Percentiles rank a stretch among this genome's conserved stretches.
Conservation (phyloP, 2,888 invertebrate genomes). For the Cryptus viduatorius region DNA sequence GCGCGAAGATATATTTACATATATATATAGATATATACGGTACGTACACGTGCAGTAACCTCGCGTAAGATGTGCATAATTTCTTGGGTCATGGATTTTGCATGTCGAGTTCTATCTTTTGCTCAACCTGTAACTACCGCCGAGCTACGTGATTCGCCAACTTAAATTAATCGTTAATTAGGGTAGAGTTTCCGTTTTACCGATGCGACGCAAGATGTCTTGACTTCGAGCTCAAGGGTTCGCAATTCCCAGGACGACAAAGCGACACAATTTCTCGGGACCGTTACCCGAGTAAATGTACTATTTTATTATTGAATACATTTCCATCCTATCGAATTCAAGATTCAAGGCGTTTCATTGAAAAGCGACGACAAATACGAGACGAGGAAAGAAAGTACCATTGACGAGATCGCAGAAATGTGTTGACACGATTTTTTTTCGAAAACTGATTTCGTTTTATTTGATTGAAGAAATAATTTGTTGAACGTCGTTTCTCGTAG, state of each 20-base stretch:
- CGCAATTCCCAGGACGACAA: not conserved
- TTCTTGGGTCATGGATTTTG: conserved; percentile 8
- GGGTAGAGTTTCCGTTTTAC: not conserved
- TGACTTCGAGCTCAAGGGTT: not conserved
- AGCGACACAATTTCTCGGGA: conserved; percentile 28
- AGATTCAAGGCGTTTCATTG: not conserved
- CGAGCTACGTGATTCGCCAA: conserved; percentile 24
- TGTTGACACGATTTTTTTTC: not conserved
- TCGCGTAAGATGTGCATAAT: conserved; percentile 10
- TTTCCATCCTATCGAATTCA: not conserved
- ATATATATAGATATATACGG: not conserved
- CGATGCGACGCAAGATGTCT: not conserved
- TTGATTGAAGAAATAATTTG: not conserved
- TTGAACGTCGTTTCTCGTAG: too few relatives aligned
- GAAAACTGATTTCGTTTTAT: not conserved
- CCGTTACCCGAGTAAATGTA: not conserved
- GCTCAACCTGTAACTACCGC: not conserved
- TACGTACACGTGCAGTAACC: not conserved
- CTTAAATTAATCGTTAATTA: conserved; percentile 48
- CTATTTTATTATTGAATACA: conserved; percentile 10
- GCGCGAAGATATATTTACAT: not conserved
- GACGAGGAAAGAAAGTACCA: not conserved
- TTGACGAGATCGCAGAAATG: not conserved
- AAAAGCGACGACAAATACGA: not conserved
- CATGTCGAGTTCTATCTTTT: not conserved